Conservation (phyloP, 2,888 invertebrate species). For the Lingula anatina region DNA sequence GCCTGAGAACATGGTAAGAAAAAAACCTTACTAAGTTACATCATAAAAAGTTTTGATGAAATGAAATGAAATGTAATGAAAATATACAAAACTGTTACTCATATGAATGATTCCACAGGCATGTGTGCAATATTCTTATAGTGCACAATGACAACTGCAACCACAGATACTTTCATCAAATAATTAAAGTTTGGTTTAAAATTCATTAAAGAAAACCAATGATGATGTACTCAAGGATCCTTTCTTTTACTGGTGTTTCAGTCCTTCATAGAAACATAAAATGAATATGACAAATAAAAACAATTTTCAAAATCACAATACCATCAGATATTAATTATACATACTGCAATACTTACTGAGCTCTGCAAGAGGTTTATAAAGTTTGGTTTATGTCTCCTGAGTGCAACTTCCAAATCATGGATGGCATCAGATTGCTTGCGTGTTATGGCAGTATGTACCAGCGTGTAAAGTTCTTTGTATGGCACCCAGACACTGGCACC, state of each 20-base stretch:
- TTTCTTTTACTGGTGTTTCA: not conserved
- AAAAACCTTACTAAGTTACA: slow-evolving; percentile 1
- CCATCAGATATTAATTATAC: not conserved
- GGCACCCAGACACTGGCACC: slow-evolving; percentile 50
- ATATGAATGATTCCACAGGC: too few relatives aligned
- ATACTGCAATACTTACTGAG: slow-evolving; percentile 61
- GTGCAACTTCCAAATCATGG: slow-evolving; percentile 65
- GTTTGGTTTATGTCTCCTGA: slow-evolving; percentile 78
- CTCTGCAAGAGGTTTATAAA: slow-evolving; percentile 80
- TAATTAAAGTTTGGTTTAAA: too few relatives aligned
- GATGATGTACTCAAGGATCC: not conserved
- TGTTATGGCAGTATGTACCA: slow-evolving; percentile 45
- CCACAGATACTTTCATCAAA: too few relatives aligned
- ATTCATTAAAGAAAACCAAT: too few relatives aligned
- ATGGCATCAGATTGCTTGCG: slow-evolving; percentile 43
- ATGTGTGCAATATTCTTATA: too few relatives aligned
- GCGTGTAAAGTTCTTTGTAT: slow-evolving; percentile 46
- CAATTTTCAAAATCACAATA: not conserved
- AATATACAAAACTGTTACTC: too few relatives aligned
- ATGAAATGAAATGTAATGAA: not conserved
- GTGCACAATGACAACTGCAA: too few relatives aligned
- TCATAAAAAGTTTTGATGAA: not conserved
- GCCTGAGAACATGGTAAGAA: slow-evolving; percentile 30
- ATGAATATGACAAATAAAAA: not conserved
- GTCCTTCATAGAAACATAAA: too few relatives aligned